Evolutionary conservation across 2,888 invertebrate genomes (phyloP), one percentile per base, ranked within the genome.

Genomic region (Platycheirus albimanus): DNA sequence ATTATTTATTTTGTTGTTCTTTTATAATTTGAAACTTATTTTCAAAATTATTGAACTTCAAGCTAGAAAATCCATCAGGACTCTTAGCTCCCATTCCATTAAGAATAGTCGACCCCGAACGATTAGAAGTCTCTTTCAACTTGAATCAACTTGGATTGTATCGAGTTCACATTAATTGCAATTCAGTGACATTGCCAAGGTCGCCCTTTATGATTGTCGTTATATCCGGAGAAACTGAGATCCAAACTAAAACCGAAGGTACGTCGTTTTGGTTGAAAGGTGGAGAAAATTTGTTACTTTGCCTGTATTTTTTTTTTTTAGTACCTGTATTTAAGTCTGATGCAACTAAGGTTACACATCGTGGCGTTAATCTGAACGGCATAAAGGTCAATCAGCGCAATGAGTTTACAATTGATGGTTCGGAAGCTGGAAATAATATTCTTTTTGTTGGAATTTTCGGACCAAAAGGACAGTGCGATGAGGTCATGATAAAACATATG

Each of bases 381-480:
- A 87, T 90, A n/a, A 85, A 85, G 61, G 85, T 89, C 11, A 87
- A 88, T 69, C 88, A 87, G 61, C 88, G 87, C n/a, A 90, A 90
- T 67, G 90, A 90, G 80, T 90, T 90, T 67, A 88, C 87, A 1
- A 88, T 90, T 38, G 90, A 90, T 74, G 89, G 87, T 28, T 89
- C 90, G 2, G 85, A 85, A 8, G 90, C 90, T 17, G 99, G 98
- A 64, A 96, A 94, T 88, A 99, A 99, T 90, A 96, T 99, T 88
- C 92, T 99, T 36, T 97, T 96, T 92, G 97, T 99, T 36, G 99
- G 98, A 54, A 95, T 99, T 85, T 95, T 97, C 89, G 99, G 99
- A 20, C 98, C 99, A 2, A 96, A 97, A 89, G 98, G 98, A 76
- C 98, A 98, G 0, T 97, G 97, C 89, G 99, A 99, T 85, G 99